Base-by-base conservation (phyloP, 2,888 invertebrate genomes). In the Erebia ligea region DNA sequence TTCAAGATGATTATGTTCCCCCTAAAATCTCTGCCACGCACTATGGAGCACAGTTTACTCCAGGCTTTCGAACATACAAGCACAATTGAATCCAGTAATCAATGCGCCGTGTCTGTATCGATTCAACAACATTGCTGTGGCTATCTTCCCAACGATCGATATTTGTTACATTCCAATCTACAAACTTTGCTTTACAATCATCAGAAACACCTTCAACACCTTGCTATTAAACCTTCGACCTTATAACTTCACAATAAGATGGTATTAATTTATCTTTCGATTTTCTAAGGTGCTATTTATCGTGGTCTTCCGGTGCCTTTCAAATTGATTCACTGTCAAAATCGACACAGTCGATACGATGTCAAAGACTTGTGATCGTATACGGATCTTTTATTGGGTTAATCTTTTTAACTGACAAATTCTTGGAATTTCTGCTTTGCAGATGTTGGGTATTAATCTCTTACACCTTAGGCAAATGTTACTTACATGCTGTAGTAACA, bases 101-200 rank as follows among this genome's bases (percentile, higher is more conserved):
- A 92, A 90, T 90, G 87, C 88, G 82, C 88, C 91, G 87, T 90
- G 92, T 92, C 90, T 86, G 85, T 88, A 90, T 90, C 89, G 87
- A 90, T 89, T 86, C 89, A 87, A 90, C 90, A 89, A 91, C 84
- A 81, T 86, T 79, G 84, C 86, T 83, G 84, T 71, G 84, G 87
- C 90, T 91, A 92, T 92, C 92, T 88, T 73, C 76, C 79, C 78
- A 81, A 87, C 88, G 87, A 92, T 92, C 91, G 87, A 89, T 90
- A 90, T 91, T 91, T 89, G 89, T 92, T 87, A 87, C 87, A 85
- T 88, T 89, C 82, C 81, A 79, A 82, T 82, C 81, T 78, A 84
- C 87, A 82, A 90, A 85, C 54, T 72, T 78, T 73, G 77, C 73
- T 81, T 82, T 83, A 81, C 76, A 70, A 71, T 72, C 77, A 67